phyloP scores from a whole-genome alignment of 2,113 vertebrate species.

The Ancistrus triradiatus region DNA sequence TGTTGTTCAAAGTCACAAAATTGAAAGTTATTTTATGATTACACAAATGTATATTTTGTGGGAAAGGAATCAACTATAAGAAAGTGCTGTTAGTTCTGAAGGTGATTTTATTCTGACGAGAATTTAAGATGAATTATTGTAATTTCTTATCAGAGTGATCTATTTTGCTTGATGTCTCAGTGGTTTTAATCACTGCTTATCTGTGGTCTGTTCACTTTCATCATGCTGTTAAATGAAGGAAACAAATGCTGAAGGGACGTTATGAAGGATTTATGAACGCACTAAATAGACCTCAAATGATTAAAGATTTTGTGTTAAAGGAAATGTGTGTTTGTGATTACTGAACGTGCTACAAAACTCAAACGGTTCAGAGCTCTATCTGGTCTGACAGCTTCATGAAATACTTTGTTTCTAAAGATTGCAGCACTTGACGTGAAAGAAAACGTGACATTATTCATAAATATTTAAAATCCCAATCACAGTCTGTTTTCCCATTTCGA shows the following conservation, averaged over 20 bases:
- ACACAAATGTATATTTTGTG: too few relatives aligned
- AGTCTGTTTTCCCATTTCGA: neutral
- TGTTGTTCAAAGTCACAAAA: too few relatives aligned
- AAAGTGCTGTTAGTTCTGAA: too few relatives aligned
- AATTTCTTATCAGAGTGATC: conserved; percentile 1
- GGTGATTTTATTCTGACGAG: neutral
- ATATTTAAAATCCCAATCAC: neutral
- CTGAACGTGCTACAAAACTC: neutral
- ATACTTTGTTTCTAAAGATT: neutral
- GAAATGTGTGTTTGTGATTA: neutral
- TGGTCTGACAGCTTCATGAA: neutral
- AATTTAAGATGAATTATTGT: neutral
- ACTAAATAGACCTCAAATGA: conserved; percentile 13
- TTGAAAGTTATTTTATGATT: too few relatives aligned
- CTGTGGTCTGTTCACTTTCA: conserved; percentile 31
- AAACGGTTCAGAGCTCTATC: neutral
- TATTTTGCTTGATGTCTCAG: neutral
- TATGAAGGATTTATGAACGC: conserved; percentile 2
- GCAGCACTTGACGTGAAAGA: neutral
- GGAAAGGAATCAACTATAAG: too few relatives aligned
- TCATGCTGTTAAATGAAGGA: neutral
- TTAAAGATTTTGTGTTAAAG: neutral
- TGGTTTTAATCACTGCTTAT: too few relatives aligned
- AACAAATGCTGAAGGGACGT: neutral
- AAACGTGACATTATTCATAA: neutral